Conservation (phyloP, 2,888 invertebrate species). For the Hemistola chrysoprasaria region DNA sequence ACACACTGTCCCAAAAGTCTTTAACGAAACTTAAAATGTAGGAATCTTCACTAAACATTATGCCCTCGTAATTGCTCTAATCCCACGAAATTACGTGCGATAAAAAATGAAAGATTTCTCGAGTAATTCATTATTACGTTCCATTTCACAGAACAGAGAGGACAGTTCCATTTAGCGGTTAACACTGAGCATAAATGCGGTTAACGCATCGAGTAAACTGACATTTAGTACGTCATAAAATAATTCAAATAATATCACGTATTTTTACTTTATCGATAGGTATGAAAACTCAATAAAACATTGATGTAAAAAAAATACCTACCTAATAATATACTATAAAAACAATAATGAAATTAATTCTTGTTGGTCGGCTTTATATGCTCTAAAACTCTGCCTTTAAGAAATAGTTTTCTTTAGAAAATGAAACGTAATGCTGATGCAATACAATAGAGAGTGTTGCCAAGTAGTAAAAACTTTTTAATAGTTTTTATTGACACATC, state of each 20-base stretch:
- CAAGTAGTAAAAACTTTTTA: neutral
- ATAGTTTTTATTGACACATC: neutral
- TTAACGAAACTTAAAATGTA: conserved; percentile 67
- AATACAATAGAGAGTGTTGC: conserved; percentile 1
- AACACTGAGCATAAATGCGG: no score
- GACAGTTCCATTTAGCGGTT: no score
- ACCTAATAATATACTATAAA: no score
- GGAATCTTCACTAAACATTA: conserved; percentile 74
- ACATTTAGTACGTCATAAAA: neutral
- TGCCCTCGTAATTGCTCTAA: conserved; percentile 77
- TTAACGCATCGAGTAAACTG: no score
- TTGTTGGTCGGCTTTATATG: no score
- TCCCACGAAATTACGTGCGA: conserved; percentile 72
- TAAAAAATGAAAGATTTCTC: conserved; percentile 60
- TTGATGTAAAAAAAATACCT: no score
- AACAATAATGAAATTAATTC: no score
- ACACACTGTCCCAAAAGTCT: conserved; percentile 74
- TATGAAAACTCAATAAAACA: no score
- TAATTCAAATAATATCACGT: no score
- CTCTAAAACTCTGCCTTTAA: no score
- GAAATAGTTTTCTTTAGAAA: neutral
- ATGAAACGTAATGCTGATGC: conserved; percentile 16
- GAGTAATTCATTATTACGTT: conserved; percentile 47
- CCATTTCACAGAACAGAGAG: conserved; percentile 34
- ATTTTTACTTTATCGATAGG: no score